Percentiles rank a stretch among this genome's conserved stretches.
phyloP scores from a whole-genome alignment of 2,797 vertebrate species.

The Syndactyla subalaris region DNA sequence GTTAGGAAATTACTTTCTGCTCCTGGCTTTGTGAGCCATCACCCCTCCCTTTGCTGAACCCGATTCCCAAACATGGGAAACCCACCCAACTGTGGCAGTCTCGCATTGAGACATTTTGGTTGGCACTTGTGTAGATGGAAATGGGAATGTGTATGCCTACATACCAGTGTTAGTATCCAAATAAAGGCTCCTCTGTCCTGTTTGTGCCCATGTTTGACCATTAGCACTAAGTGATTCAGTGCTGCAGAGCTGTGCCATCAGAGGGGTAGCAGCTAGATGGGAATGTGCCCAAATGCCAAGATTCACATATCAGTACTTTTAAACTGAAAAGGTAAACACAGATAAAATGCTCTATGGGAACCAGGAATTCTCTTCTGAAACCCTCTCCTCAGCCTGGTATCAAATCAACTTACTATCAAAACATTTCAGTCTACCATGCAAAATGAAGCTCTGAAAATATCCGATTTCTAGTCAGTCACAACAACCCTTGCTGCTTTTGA shows the following conservation, averaged over 20 bases:
- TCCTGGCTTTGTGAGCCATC: not conserved
- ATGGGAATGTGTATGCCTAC: not conserved
- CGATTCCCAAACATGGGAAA: not conserved
- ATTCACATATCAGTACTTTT: not conserved
- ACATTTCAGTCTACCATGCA: not conserved
- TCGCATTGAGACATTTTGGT: not conserved
- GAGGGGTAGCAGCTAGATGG: not conserved
- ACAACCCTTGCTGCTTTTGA: not conserved
- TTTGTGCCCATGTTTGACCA: constrained; percentile 43
- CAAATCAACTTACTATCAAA: not conserved
- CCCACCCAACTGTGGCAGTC: not conserved
- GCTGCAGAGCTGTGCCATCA: not conserved
- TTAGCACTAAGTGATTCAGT: not conserved
- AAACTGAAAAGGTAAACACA: not conserved
- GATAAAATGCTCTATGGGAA: not conserved
- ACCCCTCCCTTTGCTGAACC: not conserved
- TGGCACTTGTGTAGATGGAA: not conserved
- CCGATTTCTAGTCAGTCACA: not conserved
- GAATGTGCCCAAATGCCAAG: not conserved
- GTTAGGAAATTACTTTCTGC: not conserved
- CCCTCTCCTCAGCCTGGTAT: not conserved
- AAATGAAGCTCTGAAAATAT: not conserved
- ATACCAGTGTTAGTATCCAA: not conserved
- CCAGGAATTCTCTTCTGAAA: not conserved
- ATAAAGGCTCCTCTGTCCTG: not conserved